Conservation (phyloP, 2,888 invertebrate species). For the Dryadula phaetusa region DNA sequence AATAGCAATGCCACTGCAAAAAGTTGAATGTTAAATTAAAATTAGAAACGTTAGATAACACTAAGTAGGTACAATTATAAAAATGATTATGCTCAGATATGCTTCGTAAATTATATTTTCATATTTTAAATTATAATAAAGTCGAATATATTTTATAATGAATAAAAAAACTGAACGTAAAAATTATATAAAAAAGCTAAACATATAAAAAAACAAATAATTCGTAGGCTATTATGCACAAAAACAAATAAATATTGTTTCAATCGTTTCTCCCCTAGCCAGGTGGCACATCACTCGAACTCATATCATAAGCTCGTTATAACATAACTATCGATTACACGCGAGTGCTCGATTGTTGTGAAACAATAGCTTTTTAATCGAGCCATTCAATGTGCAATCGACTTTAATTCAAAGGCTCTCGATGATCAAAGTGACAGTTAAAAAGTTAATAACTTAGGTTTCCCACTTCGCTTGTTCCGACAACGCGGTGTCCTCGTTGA, state of each 20-base stretch:
- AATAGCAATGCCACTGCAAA: background rate
- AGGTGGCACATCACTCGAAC: constrained; percentile 33
- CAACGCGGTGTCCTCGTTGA: constrained; percentile 28
- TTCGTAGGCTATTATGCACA: constrained; percentile 3
- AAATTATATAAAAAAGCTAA: too few relatives aligned
- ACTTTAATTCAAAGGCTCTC: constrained; percentile 57
- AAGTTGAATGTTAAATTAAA: background rate
- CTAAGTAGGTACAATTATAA: background rate
- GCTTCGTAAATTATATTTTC: too few relatives aligned
- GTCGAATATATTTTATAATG: too few relatives aligned
- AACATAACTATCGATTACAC: constrained; percentile 54
- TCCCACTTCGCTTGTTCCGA: constrained; percentile 35
- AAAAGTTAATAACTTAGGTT: constrained; percentile 44
- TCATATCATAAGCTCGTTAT: constrained; percentile 32
- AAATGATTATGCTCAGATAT: background rate
- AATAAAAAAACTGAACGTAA: too few relatives aligned
- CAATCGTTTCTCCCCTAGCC: constrained; percentile 17
- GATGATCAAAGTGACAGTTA: constrained; percentile 51
- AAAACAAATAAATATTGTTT: constrained; percentile 24
- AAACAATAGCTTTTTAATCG: constrained; percentile 58
- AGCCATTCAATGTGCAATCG: constrained; percentile 56
- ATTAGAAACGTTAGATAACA: background rate
- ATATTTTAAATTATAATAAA: too few relatives aligned
- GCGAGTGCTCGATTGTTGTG: constrained; percentile 44
- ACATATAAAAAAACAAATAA: constrained; percentile 9